Base-by-base conservation (phyloP, 2,797 vertebrate genomes). In the Iguana delicatissima region DNA sequence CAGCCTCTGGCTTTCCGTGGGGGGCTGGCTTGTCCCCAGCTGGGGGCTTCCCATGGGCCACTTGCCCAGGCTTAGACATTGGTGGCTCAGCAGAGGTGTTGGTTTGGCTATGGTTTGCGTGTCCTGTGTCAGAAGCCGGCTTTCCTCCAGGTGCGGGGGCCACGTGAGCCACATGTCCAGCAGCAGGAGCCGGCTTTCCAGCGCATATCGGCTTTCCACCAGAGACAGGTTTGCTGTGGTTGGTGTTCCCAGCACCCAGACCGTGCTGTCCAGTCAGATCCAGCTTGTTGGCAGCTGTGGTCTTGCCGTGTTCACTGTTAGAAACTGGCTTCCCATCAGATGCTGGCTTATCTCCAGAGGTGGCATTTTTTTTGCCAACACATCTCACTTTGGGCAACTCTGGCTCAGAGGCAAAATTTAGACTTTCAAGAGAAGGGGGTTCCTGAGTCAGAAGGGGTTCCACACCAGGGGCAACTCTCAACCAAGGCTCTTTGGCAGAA, bases 151-250 rank as follows among this genome's bases (percentile, higher is more conserved):
- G 0, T 0, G 1, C 9, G 0, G 4, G 62, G 22, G 72, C 85
- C 1, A 0, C 62, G 0, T 26, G 73, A 0, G 62, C 0, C 3
- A 0, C 18, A 0, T n/a, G 67, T 1, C 83, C 84, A 2, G 0
- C n/a, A 0, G n/a, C 24, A 0, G 26, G 1, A 1, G 1, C 62
- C 0, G 79, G 86, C 6, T 80, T 90, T 2, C 0, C 35, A 0
- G 8, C 55, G 0, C 13, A 8, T 18, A 20, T 76, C 0, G 90
- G 90, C 52, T 89, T 72, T 24, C 9, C 86, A 24, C 4, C 1
- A 4, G 87, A 38, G 6, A 1, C 6, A 1, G 50, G 84, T 55
- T 57, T 50, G 52, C 38, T 55, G 35, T 74, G 80, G n/a, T 86
- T 91, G 0, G 3, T 13, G 42, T 92, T 35, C 0, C 80, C 87